A percentile compares a stretch with the other conserved stretches of the same genome.
These are phyloP conservation scores for Bubalus kerabau DNA, from an alignment of 2,113 vertebrate genomes.

Conservation along the genomic window DNA sequence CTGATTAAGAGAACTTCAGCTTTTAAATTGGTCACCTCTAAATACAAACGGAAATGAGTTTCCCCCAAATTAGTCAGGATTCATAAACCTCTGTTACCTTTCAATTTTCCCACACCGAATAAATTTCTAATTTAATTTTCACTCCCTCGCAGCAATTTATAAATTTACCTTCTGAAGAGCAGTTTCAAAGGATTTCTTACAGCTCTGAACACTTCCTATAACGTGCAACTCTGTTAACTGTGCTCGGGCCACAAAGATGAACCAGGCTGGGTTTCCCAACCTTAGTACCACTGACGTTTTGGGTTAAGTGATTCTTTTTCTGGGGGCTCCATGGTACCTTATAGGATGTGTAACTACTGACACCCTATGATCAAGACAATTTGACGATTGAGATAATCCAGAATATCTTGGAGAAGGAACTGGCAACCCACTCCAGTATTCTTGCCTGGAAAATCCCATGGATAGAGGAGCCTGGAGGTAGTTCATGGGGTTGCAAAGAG, in stretches of 20 bases:
- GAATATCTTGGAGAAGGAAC: neutral
- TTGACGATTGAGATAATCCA: neutral
- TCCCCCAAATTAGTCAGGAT: slow-evolving; percentile 46
- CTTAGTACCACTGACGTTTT: neutral
- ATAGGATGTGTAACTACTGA: neutral
- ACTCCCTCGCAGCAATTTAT: neutral
- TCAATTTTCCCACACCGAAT: slow-evolving; percentile 2
- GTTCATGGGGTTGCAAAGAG: neutral
- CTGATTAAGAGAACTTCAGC: slow-evolving; percentile 72
- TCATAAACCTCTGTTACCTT: slow-evolving; percentile 49
- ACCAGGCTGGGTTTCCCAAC: neutral
- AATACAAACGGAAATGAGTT: slow-evolving; percentile 57
- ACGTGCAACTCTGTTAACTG: neutral
- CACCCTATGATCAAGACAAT: neutral
- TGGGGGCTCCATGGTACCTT: neutral
- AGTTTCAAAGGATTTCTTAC: neutral
- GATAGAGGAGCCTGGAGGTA: neutral
- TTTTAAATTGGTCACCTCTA: slow-evolving; percentile 64
- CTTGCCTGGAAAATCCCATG: neutral
- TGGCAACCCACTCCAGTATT: neutral
- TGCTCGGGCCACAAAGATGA: neutral
- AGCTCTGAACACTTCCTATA: neutral
- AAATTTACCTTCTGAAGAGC: neutral
- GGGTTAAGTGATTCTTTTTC: neutral
- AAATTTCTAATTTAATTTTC: slow-evolving; percentile 37